Percentiles rank a stretch among this genome's conserved stretches.
These are phyloP conservation scores for Rhinoderma darwinii DNA, from an alignment of 2,113 vertebrate genomes.

Conservation along the genomic window DNA sequence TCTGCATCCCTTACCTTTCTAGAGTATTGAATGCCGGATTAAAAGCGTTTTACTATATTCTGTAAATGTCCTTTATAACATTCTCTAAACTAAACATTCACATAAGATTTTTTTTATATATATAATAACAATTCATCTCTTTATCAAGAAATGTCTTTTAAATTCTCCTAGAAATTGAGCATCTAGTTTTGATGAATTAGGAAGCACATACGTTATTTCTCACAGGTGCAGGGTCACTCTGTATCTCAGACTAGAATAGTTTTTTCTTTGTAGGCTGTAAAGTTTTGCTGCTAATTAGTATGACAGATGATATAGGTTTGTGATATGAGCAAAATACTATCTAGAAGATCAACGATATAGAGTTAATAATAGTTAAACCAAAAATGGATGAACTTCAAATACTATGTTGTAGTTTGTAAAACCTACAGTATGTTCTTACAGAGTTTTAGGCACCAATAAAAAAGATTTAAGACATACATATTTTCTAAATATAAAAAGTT, in stretches of 20 bases:
- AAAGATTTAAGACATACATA: too few species aligned
- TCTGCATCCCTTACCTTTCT: too few species aligned
- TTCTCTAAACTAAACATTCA: too few species aligned
- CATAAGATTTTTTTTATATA: too few species aligned
- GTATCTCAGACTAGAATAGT: slow-evolving; percentile 5
- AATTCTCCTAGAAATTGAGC: neutral
- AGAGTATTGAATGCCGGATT: too few species aligned
- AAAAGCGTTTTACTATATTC: too few species aligned
- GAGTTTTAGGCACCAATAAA: too few species aligned
- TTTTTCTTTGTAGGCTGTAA: neutral
- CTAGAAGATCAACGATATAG: neutral
- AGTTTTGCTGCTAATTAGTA: slow-evolving; percentile 34
- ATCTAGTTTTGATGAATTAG: neutral
- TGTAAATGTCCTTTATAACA: too few species aligned
- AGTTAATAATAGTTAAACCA: slow-evolving; percentile 10
- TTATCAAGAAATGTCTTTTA: neutral
- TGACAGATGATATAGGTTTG: neutral
- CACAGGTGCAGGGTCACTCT: slow-evolving; percentile 36
- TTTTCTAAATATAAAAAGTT: too few species aligned
- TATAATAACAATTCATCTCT: too few species aligned
- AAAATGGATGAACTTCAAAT: neutral
- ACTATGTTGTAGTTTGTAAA: neutral
- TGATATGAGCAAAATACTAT: neutral
- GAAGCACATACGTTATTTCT: neutral
- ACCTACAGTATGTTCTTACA: too few species aligned